Percentiles rank a stretch among this genome's conserved stretches.
phyloP scores from a whole-genome alignment of 1,140 invertebrate species.

The Leptestheria dahalacensis region DNA sequence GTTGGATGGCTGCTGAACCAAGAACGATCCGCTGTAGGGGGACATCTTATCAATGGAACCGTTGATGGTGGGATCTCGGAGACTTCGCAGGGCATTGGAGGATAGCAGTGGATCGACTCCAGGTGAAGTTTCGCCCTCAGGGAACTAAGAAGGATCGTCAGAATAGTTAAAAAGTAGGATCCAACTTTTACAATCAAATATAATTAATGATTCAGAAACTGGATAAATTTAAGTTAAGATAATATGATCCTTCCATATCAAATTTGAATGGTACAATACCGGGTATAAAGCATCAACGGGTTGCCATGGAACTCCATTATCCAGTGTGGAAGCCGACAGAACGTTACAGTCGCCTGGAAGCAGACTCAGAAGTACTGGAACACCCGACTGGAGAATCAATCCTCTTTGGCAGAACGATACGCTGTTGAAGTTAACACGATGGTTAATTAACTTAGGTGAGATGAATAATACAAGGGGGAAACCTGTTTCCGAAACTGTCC shows the following conservation, averaged over 20 bases:
- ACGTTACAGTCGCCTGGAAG: slow-evolving; percentile 58
- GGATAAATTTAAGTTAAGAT: too few relatives aligned
- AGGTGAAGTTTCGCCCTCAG: neutral
- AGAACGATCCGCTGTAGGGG: neutral
- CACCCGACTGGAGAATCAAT: slow-evolving; percentile 54
- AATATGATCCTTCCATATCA: too few relatives aligned
- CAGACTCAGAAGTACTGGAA: slow-evolving; percentile 49
- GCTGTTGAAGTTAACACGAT: slow-evolving; percentile 30
- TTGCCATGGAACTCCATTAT: neutral
- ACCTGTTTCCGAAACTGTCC: slow-evolving; percentile 71
- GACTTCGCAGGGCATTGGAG: neutral
- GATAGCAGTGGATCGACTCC: neutral
- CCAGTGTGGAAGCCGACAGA: slow-evolving; percentile 19
- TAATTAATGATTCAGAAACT: too few relatives aligned
- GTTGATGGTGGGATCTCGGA: slow-evolving; percentile 1
- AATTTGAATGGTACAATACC: too few relatives aligned
- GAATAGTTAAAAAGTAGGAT: too few relatives aligned
- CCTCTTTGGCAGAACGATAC: slow-evolving; percentile 61
- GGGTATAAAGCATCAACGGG: neutral
- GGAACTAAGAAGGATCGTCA: too few relatives aligned
- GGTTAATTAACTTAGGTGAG: too few relatives aligned
- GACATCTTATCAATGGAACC: neutral
- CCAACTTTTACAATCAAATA: neutral
- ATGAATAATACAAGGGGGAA: neutral
- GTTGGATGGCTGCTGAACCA: neutral